phyloP scores from a whole-genome alignment of 2,113 vertebrate genomes.

The Atlantisia rogersi region DNA sequence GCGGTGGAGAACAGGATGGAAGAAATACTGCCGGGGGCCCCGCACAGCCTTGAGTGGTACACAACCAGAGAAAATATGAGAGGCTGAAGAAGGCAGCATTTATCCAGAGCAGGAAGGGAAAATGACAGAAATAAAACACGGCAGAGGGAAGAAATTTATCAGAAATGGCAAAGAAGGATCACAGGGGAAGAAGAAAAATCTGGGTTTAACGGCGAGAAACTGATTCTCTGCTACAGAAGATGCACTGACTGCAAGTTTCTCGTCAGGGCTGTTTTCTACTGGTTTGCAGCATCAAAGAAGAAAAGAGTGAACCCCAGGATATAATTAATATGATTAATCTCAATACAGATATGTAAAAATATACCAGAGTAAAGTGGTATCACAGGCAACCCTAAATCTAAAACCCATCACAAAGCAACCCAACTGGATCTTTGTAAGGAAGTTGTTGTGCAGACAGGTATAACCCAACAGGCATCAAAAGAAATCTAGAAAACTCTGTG shows the following conservation, averaged over 20 bases:
- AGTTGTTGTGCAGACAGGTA: not conserved
- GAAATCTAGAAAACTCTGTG: not conserved
- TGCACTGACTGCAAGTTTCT: not conserved
- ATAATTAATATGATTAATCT: not conserved
- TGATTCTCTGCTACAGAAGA: not conserved
- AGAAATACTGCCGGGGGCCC: not conserved
- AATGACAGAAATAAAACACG: conserved; percentile 1
- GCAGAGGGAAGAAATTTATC: not conserved
- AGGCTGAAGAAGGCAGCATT: not conserved
- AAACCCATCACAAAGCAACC: not conserved
- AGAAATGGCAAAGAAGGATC: conserved; percentile 37
- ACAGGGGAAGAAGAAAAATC: not conserved
- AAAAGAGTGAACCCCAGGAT: not conserved
- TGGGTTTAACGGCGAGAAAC: not conserved
- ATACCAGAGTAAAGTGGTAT: not conserved
- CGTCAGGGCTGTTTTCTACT: not conserved
- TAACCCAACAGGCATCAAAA: not conserved
- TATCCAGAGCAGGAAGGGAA: not conserved
- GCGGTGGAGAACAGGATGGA: not conserved
- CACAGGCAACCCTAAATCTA: not conserved
- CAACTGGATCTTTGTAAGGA: not conserved
- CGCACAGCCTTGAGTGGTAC: not conserved
- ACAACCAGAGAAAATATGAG: not conserved
- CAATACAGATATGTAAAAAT: not conserved
- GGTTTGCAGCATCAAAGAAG: not conserved